These are phyloP conservation scores for Nannobrachium achirus DNA, from an alignment of 2,113 vertebrate genomes.

Conservation along the genomic window DNA sequence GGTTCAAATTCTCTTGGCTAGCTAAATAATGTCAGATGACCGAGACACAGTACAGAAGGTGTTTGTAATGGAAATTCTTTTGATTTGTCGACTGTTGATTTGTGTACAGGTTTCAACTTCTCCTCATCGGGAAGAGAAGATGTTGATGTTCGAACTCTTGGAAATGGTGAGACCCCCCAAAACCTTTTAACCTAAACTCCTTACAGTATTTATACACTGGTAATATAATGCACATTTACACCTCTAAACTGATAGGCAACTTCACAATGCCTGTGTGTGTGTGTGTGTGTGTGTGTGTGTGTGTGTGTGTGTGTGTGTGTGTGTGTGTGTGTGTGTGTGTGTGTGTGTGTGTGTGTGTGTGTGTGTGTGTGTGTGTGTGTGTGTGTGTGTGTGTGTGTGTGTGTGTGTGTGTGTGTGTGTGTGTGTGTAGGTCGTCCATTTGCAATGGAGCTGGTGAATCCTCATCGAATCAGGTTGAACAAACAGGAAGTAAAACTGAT, in stretches of 20 bases:
- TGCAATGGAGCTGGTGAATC: slow-evolving; percentile 94
- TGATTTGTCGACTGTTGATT: not conserved
- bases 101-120: slow-evolving; percentile 91
- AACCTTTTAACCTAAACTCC: not conserved
- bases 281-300: too few relatives aligned
- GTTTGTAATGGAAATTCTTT: not conserved
- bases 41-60: not conserved
- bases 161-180: slow-evolving; percentile 84
- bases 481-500: slow-evolving; percentile 85
- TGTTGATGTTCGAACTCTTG: slow-evolving; percentile 96
- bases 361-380: too few relatives aligned
- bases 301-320: too few relatives aligned
- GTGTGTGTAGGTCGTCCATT: slow-evolving; percentile 90
- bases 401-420: too few relatives aligned
- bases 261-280: too few relatives aligned
- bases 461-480: slow-evolving; percentile 82
- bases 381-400: too few relatives aligned
- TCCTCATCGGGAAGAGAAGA: slow-evolving; percentile 98
- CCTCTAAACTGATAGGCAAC: too few relatives aligned
- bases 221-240: too few relatives aligned
- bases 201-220: too few relatives aligned
- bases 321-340: too few relatives aligned
- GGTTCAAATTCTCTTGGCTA: slow-evolving; percentile 43
- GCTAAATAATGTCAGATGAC: not conserved
- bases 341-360: too few relatives aligned